Percentiles rank a stretch among this genome's conserved stretches.
These are phyloP conservation scores for Phalera bucephala DNA, from an alignment of 2,888 invertebrate species.

Conservation along the genomic window DNA sequence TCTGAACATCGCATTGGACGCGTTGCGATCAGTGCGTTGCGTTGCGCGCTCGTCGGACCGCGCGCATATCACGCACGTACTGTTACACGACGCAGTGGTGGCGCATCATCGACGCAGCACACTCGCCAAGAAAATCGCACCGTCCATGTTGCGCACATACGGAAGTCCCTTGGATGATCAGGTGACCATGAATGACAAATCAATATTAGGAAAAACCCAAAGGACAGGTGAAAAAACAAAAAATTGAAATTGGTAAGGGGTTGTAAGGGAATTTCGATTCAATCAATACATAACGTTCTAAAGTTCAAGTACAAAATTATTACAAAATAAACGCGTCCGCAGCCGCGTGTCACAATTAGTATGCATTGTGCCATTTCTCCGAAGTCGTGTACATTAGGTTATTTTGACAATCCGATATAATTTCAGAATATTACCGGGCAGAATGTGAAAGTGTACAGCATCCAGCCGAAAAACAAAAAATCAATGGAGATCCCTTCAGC, in stretches of 20 bases:
- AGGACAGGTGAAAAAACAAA: too few relatives aligned
- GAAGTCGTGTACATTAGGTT: too few relatives aligned
- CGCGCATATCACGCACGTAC: slow-evolving; percentile 35
- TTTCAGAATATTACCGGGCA: slow-evolving; percentile 68
- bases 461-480: slow-evolving; percentile 30
- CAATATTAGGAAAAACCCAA: too few relatives aligned
- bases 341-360: too few relatives aligned
- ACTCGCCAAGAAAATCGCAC: slow-evolving; percentile 18
- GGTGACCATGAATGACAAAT: too few relatives aligned
- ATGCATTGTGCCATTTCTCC: too few relatives aligned
- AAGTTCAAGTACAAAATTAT: too few relatives aligned
- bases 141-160: slow-evolving; percentile 51
- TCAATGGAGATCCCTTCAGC: neutral
- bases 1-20: slow-evolving; percentile 61
- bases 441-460: slow-evolving; percentile 58
- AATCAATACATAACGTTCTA: too few relatives aligned
- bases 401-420: too few relatives aligned
- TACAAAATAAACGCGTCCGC: too few relatives aligned
- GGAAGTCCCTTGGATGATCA: slow-evolving; percentile 53
- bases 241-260: too few relatives aligned
- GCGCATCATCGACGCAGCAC: slow-evolving; percentile 51
- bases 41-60: slow-evolving; percentile 55
- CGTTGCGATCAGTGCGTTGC: slow-evolving; percentile 57
- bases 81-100: slow-evolving; percentile 55
- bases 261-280: too few relatives aligned